Conservation (phyloP, 2,113 vertebrate species). For the Catagonus wagneri region DNA sequence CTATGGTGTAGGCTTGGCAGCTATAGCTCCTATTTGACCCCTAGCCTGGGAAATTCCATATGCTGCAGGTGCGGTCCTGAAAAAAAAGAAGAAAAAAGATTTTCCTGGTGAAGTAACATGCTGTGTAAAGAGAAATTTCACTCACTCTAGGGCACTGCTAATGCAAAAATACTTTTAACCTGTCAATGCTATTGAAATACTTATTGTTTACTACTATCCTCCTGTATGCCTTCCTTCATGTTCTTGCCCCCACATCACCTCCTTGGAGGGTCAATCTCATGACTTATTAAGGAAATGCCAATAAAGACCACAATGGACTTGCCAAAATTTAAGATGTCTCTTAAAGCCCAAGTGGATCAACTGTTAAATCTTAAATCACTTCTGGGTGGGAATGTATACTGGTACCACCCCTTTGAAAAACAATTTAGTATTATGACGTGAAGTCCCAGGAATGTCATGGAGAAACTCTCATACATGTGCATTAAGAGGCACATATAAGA, state of each 20-base stretch:
- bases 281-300: neutral
- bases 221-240: neutral
- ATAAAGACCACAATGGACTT: neutral
- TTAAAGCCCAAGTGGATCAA: neutral
- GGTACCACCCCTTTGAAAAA: conserved; percentile 50
- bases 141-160: neutral
- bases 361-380: neutral
- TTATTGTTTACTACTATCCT: neutral
- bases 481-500: neutral
- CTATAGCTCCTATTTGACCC: too few species aligned
- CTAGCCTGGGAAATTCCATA: too few species aligned
- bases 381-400: conserved; percentile 1
- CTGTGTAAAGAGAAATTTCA: neutral
- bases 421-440: neutral
- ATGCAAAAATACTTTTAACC: neutral
- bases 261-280: neutral
- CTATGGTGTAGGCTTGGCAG: too few species aligned
- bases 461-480: neutral
- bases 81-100: too few species aligned
- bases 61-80: too few species aligned
- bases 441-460: neutral
- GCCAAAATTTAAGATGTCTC: conserved; percentile 7
- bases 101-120: neutral
- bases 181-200: neutral
- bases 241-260: neutral